A percentile compares a stretch with the other conserved stretches of the same genome.
These are phyloP conservation scores for Malacoraja senta DNA, from an alignment of 2,797 vertebrate genomes.

Conservation along the genomic window DNA sequence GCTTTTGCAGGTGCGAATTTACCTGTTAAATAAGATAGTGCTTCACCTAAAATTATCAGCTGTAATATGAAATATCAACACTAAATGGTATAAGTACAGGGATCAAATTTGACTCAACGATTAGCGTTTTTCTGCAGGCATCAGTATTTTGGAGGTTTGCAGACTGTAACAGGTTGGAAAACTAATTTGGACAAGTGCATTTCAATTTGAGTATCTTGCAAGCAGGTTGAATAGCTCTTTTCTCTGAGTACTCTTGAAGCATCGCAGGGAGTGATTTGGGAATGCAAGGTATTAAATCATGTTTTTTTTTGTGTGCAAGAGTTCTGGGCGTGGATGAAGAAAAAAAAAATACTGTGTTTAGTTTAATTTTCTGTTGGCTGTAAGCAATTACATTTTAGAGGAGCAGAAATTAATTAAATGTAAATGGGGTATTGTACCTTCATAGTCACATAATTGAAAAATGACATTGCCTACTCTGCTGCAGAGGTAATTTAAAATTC, in stretches of 20 bases:
- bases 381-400: constrained; percentile 6
- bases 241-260: neutral
- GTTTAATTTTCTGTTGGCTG: neutral
- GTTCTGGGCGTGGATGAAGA: neutral
- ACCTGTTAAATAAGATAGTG: neutral
- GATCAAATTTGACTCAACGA: neutral
- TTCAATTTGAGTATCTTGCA: neutral
- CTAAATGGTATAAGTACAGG: neutral
- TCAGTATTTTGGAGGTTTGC: neutral
- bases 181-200: neutral
- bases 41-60: neutral
- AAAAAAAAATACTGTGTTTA: neutral
- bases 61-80: neutral
- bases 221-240: neutral
- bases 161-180: neutral
- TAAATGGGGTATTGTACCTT: constrained; percentile 27
- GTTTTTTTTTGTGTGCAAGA: neutral
- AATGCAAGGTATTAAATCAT: neutral
- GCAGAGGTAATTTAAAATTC: constrained; percentile 38
- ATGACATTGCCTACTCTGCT: constrained; percentile 3
- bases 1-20: neutral
- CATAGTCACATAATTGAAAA: constrained; percentile 28
- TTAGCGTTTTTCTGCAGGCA: too few species aligned
- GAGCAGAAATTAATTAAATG: constrained; percentile 32
- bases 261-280: neutral